phyloP scores from a whole-genome alignment of 2,888 invertebrate genomes.

The Sphaeridia pumilis region DNA sequence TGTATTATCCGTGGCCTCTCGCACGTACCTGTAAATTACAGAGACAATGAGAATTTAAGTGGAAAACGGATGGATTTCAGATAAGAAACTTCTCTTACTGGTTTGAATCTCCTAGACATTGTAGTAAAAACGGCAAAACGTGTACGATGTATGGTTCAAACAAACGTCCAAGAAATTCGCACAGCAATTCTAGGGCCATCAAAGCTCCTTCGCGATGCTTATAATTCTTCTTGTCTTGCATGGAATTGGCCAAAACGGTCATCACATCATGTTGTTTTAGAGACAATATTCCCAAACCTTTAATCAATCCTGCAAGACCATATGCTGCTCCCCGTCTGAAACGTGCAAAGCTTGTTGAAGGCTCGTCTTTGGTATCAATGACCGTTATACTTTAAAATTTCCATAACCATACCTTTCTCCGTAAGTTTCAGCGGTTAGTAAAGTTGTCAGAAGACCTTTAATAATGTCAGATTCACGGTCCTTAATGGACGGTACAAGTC shows the following conservation, averaged over 20 bases:
- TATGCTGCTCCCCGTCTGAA: slow-evolving; percentile 71
- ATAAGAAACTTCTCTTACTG: slow-evolving; percentile 45
- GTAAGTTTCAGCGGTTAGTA: slow-evolving; percentile 83
- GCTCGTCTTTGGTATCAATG: no score
- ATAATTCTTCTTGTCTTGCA: slow-evolving; percentile 94
- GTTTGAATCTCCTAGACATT: slow-evolving; percentile 91
- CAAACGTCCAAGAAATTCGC: slow-evolving; percentile 82
- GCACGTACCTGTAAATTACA: slow-evolving; percentile 50
- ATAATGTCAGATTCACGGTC: slow-evolving; percentile 81
- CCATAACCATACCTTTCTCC: slow-evolving; percentile 58
- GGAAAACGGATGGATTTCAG: neutral
- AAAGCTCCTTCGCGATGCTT: slow-evolving; percentile 87
- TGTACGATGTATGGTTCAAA: slow-evolving; percentile 99
- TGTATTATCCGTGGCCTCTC: slow-evolving; percentile 92
- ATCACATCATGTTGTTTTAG: slow-evolving; percentile 92
- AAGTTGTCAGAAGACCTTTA: slow-evolving; percentile 69
- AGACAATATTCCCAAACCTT: slow-evolving; percentile 90
- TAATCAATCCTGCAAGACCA: slow-evolving; percentile 86
- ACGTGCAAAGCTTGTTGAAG: no score
- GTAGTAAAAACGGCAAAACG: slow-evolving; percentile 82
- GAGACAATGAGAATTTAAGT: neutral
- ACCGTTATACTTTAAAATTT: neutral
- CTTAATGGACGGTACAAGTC: slow-evolving; percentile 81
- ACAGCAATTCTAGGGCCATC: slow-evolving; percentile 95
- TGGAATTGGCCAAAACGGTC: slow-evolving; percentile 80